phyloP scores from a whole-genome alignment of 1,140 invertebrate genomes.

The Drosophila navojoa region DNA sequence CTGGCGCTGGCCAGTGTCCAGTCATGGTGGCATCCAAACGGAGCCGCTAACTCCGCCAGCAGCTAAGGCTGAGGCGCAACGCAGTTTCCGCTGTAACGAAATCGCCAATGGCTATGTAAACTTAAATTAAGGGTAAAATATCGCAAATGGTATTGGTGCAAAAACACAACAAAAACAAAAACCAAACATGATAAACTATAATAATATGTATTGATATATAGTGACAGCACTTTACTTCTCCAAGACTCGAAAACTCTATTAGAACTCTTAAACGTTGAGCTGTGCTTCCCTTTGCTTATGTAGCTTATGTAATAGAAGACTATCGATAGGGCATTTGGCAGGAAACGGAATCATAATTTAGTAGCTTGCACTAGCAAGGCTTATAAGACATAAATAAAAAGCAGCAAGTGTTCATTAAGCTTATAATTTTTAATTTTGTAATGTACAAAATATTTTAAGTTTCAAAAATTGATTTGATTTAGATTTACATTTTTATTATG shows the following conservation, averaged over 20 bases:
- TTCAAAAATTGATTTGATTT: no score
- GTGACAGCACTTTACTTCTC: no score
- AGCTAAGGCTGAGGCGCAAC: conserved; percentile 53
- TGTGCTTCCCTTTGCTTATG: not conserved
- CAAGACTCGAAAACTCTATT: not conserved
- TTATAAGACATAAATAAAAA: conserved; percentile 45
- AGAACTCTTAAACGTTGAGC: not conserved
- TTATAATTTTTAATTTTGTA: no score
- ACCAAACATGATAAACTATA: conserved; percentile 12
- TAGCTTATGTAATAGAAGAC: not conserved
- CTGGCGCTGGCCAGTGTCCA: conserved; percentile 34
- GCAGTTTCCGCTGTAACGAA: conserved; percentile 54
- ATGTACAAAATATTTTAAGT: no score
- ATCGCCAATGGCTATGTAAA: conserved; percentile 74
- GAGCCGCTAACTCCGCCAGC: conserved; percentile 44
- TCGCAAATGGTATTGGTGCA: conserved; percentile 83
- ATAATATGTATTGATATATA: no score
- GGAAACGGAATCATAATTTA: not conserved
- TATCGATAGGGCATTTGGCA: no score
- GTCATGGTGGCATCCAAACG: conserved; percentile 47
- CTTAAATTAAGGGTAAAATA: conserved; percentile 84
- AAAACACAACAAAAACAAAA: conserved; percentile 50
- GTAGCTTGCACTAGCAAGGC: conserved; percentile 7
- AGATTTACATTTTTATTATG: no score
- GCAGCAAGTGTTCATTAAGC: conserved; percentile 42